Evolutionary conservation across 1,140 invertebrate genomes (phyloP).

Genomic region (Reticulitermes speratus): DNA sequence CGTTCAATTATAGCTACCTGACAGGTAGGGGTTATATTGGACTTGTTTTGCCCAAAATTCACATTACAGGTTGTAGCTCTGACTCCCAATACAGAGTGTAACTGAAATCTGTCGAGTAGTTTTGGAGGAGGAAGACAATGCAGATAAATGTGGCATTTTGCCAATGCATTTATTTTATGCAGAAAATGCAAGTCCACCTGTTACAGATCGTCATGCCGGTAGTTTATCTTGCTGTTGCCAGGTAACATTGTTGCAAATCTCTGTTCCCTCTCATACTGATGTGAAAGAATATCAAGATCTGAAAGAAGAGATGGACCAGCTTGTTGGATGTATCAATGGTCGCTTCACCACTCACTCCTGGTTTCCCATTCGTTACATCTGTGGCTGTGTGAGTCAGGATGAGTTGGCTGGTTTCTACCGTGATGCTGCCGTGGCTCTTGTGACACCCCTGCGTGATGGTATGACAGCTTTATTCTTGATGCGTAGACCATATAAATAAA

Average conservation of each 20-base stretch:
- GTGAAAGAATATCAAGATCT: slow-evolving; percentile 89
- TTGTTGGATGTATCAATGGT: slow-evolving; percentile 85
- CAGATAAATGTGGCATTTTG: too few species aligned
- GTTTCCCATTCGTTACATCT: slow-evolving; percentile 90
- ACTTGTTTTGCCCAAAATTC: too few species aligned
- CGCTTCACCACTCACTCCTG: slow-evolving; percentile 85
- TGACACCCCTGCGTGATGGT: slow-evolving; percentile 84
- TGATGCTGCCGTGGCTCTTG: slow-evolving; percentile 80
- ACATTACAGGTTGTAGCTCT: too few species aligned
- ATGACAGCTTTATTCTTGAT: neutral
- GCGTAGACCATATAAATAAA: neutral
- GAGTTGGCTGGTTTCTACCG: slow-evolving; percentile 82
- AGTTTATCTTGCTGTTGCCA: slow-evolving; percentile 34
- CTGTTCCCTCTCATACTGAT: slow-evolving; percentile 85
- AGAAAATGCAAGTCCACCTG: too few species aligned
- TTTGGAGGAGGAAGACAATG: too few species aligned
- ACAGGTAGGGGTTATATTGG: too few species aligned
- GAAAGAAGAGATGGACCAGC: slow-evolving; percentile 87
- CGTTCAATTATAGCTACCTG: too few species aligned
- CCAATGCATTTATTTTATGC: too few species aligned
- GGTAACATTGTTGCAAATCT: slow-evolving; percentile 76
- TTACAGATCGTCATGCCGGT: too few species aligned
- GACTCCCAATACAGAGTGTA: too few species aligned
- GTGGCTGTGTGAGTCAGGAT: slow-evolving; percentile 82
- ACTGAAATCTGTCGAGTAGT: too few species aligned